Base-by-base conservation (phyloP, 2,888 invertebrate species). In the Diloba caeruleocephala region DNA sequence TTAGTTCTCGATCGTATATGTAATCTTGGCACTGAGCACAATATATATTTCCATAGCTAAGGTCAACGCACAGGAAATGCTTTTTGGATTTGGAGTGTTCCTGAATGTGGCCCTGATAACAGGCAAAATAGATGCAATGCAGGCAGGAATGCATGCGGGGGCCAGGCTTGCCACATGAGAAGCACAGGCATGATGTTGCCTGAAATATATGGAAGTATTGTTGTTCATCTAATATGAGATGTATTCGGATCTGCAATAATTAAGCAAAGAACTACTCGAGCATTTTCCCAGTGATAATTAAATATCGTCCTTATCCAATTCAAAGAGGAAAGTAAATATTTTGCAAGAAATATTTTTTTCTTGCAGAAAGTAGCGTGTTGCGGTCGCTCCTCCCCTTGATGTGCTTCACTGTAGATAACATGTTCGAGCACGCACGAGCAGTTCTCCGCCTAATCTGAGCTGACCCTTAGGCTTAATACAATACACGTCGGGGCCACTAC, bases 41-140 rank as follows among this genome's bases (percentile, higher is more conserved):
- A 87, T 96, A 96, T 7, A 99, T 94, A 84, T 97, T 97, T 33
- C 99, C 99, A 88, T 97, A 98, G 45, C 95, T 95, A 39, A 99
- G 89, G 83, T 99, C 99, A 74, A 99, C 95, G 52, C 98, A 97
- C 67, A 98, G 94, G 77, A 95, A 95, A 87, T 99, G 99, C 76
- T 97, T 96, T 77, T 96, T 96, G 33, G 94, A 94, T 80, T 96
- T 96, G 38, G 96, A 96, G 92, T 99, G 99, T 46, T 97, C 96
- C 76, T 96, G 96, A 67, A 98, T 97, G 85, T 99, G 99, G 50
- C 96, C 95, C 14, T 95, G 95, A 74, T 97, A 97, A 86, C 99
- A 99, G 42, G 97, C 99, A 88, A 99, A 98, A 90, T 96, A 98
- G 72, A 98, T 97, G 92, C 99, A 99, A 77, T 98, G 97, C 53